phyloP scores from a whole-genome alignment of 2,888 invertebrate genomes.

The Nomada ruficornis region DNA sequence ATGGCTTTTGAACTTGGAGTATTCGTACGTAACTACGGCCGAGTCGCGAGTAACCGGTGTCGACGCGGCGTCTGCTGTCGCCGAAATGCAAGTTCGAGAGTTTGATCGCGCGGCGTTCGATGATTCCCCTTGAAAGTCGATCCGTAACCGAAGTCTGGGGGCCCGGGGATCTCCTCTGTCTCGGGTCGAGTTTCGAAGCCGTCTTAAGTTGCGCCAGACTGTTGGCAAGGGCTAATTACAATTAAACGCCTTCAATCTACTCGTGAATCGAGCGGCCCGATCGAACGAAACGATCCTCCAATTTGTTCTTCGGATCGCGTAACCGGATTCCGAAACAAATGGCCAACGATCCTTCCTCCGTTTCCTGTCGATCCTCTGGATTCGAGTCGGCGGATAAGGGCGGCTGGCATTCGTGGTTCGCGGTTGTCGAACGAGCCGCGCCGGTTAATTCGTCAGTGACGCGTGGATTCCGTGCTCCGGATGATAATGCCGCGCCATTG shows the following conservation, averaged over 20 bases:
- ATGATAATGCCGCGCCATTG: slow-evolving; percentile 62
- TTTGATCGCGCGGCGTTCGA: slow-evolving; percentile 1
- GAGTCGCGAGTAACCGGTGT: not conserved
- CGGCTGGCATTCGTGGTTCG: not conserved
- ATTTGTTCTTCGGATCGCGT: not conserved
- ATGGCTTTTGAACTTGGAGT: slow-evolving; percentile 7
- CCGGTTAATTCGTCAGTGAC: slow-evolving; percentile 69
- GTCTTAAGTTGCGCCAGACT: slow-evolving; percentile 34
- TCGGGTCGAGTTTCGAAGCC: not conserved
- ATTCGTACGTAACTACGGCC: not conserved
- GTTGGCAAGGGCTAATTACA: slow-evolving; percentile 52
- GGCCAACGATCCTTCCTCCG: slow-evolving; percentile 17
- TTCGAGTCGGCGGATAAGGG: not conserved
- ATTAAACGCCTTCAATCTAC: slow-evolving; percentile 46
- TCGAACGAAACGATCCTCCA: not conserved
- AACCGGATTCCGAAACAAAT: not conserved
- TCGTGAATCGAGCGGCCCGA: not conserved
- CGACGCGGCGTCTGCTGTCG: not conserved
- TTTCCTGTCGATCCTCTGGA: not conserved
- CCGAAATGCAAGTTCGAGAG: slow-evolving; percentile 8
- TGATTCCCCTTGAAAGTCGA: slow-evolving; percentile 25
- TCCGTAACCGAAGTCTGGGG: slow-evolving; percentile 17
- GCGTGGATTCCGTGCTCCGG: slow-evolving; percentile 50
- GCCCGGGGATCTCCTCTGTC: not conserved
- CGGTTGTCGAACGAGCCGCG: slow-evolving; percentile 35